phyloP scores from a whole-genome alignment of 2,113 vertebrate species.

The Oostethus manadensis region DNA sequence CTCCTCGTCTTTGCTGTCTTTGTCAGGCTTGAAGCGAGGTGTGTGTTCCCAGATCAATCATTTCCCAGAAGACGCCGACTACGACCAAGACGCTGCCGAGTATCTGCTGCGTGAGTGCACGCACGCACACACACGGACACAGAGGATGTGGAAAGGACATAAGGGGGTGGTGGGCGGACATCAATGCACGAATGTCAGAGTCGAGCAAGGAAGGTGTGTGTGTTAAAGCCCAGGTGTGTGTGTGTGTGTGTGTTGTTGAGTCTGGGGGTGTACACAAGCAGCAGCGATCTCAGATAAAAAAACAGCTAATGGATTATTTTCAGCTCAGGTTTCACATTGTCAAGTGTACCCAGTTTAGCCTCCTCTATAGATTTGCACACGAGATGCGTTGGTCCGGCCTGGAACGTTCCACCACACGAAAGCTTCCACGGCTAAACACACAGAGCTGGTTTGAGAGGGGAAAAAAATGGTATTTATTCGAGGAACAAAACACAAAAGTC shows the following conservation, averaged over 20 bases:
- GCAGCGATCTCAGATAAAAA: slow-evolving; percentile 48
- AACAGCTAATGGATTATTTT: slow-evolving; percentile 60
- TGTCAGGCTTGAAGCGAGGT: slow-evolving; percentile 81
- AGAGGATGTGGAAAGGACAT: slow-evolving; percentile 40
- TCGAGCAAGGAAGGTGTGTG: slow-evolving; percentile 31
- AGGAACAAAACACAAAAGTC: no score
- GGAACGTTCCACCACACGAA: slow-evolving; percentile 6
- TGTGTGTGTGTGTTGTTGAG: slow-evolving; percentile 27
- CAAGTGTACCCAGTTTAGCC: slow-evolving; percentile 1
- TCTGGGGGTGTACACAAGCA: slow-evolving; percentile 57
- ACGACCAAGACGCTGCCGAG: slow-evolving; percentile 90
- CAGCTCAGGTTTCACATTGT: slow-evolving; percentile 44
- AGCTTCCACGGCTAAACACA: slow-evolving; percentile 2
- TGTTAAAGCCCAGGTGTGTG: slow-evolving; percentile 5
- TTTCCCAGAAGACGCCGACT: slow-evolving; percentile 90
- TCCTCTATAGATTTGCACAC: background rate
- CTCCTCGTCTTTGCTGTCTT: background rate
- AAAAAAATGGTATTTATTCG: no score
- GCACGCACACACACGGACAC: slow-evolving; percentile 5
- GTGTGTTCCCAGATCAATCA: slow-evolving; percentile 92
- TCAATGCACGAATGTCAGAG: slow-evolving; percentile 58
- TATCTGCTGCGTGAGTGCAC: slow-evolving; percentile 82
- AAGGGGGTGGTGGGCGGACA: slow-evolving; percentile 58
- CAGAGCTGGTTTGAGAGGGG: no score
- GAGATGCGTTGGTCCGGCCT: background rate